phyloP scores from a whole-genome alignment of 2,113 vertebrate genomes.

The Dromas ardeola region DNA sequence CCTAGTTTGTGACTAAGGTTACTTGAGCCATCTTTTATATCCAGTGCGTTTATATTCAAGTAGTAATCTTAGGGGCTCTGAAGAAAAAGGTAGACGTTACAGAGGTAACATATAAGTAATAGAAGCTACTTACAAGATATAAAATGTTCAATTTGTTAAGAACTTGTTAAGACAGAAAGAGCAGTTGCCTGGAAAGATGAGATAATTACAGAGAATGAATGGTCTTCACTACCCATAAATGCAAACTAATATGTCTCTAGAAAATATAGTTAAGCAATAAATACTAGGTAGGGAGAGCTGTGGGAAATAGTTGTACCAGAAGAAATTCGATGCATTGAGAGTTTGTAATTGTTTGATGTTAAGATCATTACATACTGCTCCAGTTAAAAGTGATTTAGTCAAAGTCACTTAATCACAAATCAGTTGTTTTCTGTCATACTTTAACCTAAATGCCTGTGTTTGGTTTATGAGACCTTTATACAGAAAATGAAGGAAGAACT shows the following conservation, averaged over 20 bases:
- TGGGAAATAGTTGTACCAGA: background rate
- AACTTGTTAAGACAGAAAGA: background rate
- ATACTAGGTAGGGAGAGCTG: background rate
- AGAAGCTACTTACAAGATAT: background rate
- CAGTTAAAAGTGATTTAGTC: background rate
- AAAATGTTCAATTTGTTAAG: background rate
- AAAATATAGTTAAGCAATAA: background rate
- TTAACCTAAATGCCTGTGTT: background rate
- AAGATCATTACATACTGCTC: background rate
- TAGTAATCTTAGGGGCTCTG: background rate
- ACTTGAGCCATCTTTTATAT: background rate
- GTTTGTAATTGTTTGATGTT: background rate
- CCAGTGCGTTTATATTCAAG: background rate
- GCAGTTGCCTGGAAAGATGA: background rate
- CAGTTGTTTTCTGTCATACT: background rate
- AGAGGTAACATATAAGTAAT: background rate
- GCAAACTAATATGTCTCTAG: background rate
- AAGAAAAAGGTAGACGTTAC: background rate
- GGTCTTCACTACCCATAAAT: background rate
- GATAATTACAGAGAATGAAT: background rate
- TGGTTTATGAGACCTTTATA: background rate
- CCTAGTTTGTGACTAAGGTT: background rate
- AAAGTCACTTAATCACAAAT: background rate
- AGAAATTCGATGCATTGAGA: background rate
- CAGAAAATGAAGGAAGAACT: background rate